Evolutionary conservation across 2,113 vertebrate species (phyloP).

Genomic region (Gymnocephalus cernua): DNA sequence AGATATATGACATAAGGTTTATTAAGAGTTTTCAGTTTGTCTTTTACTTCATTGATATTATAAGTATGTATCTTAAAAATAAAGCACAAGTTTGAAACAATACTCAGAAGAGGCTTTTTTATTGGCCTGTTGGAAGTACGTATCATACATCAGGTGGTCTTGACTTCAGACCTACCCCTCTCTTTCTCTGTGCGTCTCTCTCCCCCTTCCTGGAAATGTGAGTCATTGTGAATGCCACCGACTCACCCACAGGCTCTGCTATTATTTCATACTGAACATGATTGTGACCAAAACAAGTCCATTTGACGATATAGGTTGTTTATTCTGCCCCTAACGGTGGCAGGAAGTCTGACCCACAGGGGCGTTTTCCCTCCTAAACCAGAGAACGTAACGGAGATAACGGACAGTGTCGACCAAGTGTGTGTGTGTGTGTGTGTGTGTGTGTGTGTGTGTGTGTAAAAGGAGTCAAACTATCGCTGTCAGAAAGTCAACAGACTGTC

Average conservation of each 20-base stretch:
- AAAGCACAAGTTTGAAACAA: constrained; percentile 6
- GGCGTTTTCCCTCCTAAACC: no score
- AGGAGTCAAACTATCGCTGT: background rate
- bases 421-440: background rate
- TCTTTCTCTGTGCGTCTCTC: constrained; percentile 14
- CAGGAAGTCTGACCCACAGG: no score
- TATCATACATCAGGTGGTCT: constrained; percentile 29
- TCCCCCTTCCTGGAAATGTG: constrained; percentile 52
- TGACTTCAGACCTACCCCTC: constrained; percentile 26
- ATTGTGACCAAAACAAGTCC: constrained; percentile 32
- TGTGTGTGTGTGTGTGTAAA: background rate
- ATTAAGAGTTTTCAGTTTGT: background rate
- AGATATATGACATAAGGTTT: background rate
- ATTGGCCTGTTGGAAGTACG: constrained; percentile 7
- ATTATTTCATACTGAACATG: constrained; percentile 38
- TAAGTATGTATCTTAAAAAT: background rate
- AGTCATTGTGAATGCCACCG: constrained; percentile 62
- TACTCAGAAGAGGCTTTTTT: constrained; percentile 9
- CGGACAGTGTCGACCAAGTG: background rate
- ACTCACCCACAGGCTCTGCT: constrained; percentile 56
- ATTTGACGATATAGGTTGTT: no score
- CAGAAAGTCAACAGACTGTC: background rate
- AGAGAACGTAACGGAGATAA: no score
- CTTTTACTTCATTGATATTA: constrained; percentile 13
- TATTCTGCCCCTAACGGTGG: no score